Base-by-base conservation (phyloP, 1,140 invertebrate species). In the Brachionus koreanus region DNA sequence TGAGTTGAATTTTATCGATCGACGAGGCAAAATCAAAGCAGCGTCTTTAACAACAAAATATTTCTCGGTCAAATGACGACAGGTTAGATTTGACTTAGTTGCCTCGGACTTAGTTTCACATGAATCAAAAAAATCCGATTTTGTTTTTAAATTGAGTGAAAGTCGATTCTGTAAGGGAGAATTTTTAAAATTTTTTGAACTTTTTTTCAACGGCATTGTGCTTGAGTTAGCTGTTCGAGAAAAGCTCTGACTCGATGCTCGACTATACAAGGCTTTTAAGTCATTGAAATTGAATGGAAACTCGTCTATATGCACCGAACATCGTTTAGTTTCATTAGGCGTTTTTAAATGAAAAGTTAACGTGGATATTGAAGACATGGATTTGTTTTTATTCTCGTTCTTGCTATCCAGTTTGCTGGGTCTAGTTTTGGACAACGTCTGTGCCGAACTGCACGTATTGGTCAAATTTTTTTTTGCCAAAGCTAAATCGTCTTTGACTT, bases 21-120 rank as follows among this genome's bases (percentile, higher is more conserved):
- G 76, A 37, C 39, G 46, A 37, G 76, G 49, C 10, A 79, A 19
- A 61, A 79, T 79, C 7, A 79, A 43, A 4, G 76, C 76, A 23
- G 76, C 76, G 16, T 79, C 76, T 63, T 79, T 79, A 23, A 79
- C 49, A 1, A 79, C 76, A 79, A 79, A 79, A 42, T 79, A 79
- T 79, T 79, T 79, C n/a, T 79, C 76, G 0, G 39, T 65, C 33
- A 79, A 65, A 61, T 79, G 19, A 19, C 33, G 76, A 43, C 39
- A 65, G 7, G 3, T 65, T 37, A 57, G 57, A 61, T 33, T 65
- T 23, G 75, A 52, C 46, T 77, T 19, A 12, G 35, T 16, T 42
- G 9, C 10, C 10, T 33, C 19, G 29, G 9, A 3, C n/a, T n/a
- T n/a, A 57, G 6, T 29, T 16, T 74, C 69, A 74, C 25, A 23